A percentile compares a stretch with the other conserved stretches of the same genome.
Evolutionary conservation across 2,797 vertebrate genomes (phyloP).

Genomic region (Silurus aristotelis): DNA sequence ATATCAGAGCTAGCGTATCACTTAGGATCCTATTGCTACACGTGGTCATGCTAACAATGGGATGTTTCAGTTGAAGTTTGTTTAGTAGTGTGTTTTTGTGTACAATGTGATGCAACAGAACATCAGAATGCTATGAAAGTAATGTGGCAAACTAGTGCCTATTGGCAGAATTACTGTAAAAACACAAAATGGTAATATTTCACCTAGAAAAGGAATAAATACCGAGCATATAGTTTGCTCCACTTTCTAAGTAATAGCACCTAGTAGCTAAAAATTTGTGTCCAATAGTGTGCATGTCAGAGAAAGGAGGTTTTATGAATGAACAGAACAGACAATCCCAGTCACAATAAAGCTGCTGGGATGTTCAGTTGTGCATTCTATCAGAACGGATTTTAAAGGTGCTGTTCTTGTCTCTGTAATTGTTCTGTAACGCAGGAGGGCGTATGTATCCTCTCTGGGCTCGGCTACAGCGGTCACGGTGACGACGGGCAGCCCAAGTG

Average conservation of each 20-base stretch:
- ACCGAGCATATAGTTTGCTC: no score
- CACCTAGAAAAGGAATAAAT: background rate
- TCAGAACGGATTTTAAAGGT: background rate
- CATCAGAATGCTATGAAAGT: background rate
- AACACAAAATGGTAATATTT: background rate
- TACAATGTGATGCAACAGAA: background rate
- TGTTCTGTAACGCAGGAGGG: conserved; percentile 80
- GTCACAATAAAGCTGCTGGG: background rate
- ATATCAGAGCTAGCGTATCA: background rate
- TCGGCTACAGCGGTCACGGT: conserved; percentile 86
- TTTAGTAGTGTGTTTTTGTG: background rate
- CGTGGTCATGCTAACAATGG: background rate
- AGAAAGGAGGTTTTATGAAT: background rate
- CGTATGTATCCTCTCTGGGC: conserved; percentile 88
- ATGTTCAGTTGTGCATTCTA: background rate
- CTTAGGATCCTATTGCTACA: background rate
- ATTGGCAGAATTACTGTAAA: background rate
- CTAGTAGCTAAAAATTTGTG: background rate
- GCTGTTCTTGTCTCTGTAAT: background rate
- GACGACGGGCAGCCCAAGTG: conserved; percentile 75
- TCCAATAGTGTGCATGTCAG: background rate
- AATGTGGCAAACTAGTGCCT: background rate
- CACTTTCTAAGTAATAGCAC: background rate
- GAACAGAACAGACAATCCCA: no score
- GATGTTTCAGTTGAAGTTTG: background rate